Conservation (phyloP, 2,888 invertebrate genomes). For the Seira sanloemensis region DNA sequence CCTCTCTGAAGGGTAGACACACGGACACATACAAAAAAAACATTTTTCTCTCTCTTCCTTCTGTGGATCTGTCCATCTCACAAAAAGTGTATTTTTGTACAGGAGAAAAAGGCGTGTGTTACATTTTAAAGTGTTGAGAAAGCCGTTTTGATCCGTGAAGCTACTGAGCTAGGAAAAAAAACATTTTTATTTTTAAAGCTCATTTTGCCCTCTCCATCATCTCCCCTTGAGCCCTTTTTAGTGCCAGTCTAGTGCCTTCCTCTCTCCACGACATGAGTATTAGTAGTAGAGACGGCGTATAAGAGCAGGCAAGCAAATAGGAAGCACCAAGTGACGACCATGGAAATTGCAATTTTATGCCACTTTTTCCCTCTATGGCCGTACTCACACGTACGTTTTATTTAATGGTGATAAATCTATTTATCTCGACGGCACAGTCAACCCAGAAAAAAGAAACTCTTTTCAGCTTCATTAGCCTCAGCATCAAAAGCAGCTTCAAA, state of each 20-base stretch:
- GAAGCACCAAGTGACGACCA: constrained; percentile 25
- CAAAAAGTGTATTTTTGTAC: background rate
- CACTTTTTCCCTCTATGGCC: constrained; percentile 30
- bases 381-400: constrained; percentile 12
- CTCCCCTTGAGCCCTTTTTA: constrained; percentile 48
- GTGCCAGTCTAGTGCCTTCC: background rate
- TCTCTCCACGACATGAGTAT: background rate
- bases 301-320: constrained; percentile 38
- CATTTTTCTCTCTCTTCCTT: background rate
- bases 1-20: too few relatives aligned
- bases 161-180: background rate
- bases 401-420: constrained; percentile 51
- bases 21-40: too few relatives aligned
- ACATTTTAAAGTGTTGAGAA: background rate
- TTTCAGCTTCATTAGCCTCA: constrained; percentile 55
- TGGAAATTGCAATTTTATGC: constrained; percentile 62
- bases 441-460: constrained; percentile 38
- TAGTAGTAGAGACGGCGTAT: constrained; percentile 35
- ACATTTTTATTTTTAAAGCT: background rate
- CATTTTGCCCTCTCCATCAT: background rate
- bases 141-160: background rate
- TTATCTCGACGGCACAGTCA: constrained; percentile 52
- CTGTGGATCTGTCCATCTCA: background rate
- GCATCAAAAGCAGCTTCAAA: background rate
- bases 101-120: background rate